These are phyloP conservation scores for Haliclona indistincta DNA, from an alignment of 37 sponge, comb jelly and placozoan genomes.

Conservation along the genomic window DNA sequence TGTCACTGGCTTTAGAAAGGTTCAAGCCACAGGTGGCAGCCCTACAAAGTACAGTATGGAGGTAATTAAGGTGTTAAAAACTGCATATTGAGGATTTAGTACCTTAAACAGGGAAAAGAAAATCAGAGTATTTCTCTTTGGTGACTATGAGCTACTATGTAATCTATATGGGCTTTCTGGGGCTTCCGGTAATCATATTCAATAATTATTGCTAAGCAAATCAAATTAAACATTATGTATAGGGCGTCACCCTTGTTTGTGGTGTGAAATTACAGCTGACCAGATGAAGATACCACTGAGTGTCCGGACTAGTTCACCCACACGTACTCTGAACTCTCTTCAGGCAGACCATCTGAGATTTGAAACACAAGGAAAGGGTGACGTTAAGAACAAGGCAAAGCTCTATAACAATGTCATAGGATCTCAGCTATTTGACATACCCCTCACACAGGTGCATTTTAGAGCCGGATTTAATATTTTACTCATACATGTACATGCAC, in stretches of 20 bases:
- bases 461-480: no score
- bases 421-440: slow-evolving; percentile 8
- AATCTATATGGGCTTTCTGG: slow-evolving; percentile 42
- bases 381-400: slow-evolving; percentile 14
- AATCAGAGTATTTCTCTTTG: slow-evolving; percentile 22
- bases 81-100: no score
- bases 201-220: neutral
- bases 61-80: slow-evolving; percentile 15
- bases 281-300: neutral
- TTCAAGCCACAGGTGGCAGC: slow-evolving; percentile 13
- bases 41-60: slow-evolving; percentile 19
- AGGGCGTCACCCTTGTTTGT: slow-evolving; percentile 40
- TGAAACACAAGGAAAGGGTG: no score
- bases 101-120: slow-evolving; percentile 28
- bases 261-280: slow-evolving; percentile 11
- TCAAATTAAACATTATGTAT: neutral
- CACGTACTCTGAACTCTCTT: slow-evolving; percentile 4
- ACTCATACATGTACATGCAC: no score
- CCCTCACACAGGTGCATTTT: slow-evolving; percentile 13
- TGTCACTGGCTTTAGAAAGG: slow-evolving; percentile 19
- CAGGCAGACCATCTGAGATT: neutral
- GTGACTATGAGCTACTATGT: slow-evolving; percentile 41
- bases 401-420: slow-evolving; percentile 38
- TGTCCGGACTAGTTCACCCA: neutral
- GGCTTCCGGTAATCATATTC: slow-evolving; percentile 14